Evolutionary conservation across 2,888 invertebrate genomes (phyloP), one percentile per base, ranked within the genome.

Genomic region (Ectobius pallidus): DNA sequence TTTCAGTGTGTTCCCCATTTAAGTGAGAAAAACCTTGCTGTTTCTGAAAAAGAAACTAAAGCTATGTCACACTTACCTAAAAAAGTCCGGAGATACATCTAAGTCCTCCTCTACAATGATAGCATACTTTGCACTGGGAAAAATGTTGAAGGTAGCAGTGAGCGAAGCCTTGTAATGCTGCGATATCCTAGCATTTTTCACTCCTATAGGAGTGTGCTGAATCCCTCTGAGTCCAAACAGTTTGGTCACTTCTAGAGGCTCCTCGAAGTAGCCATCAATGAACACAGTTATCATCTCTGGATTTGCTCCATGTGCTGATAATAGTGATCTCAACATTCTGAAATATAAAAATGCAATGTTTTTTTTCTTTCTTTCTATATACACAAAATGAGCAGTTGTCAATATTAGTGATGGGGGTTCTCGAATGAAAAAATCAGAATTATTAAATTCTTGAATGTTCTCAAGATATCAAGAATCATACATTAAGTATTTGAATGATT

Each of bases 101-200:
- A 88, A 80, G 79, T 88, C 88, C 78, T 88, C 87, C 78, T 88
- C 87, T 61, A 88, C 81, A 27, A 87, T 82, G 73, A 88, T 86
- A 27, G 85, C 86, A 81, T 86, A 86, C 74, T 85, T 81, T 16
- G 87, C 85, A 79, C 84, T 82, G 30, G 87, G 86, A 78, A 84
- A 86, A 69, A 86, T 81, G 77, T 85, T 85, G 79, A 88, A 88
- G 32, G 87, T 86, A 18, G 87, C 86, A 32, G 87, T 85, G 20
- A 88, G 81, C 67, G 87, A 86, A 71, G 87, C 86, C 52, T 87
- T 87, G 79, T 87, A 87, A 78, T 88, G 87, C 78, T 88, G 88
- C 14, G 86, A 85, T 63, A 88, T 86, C 55, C 87, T 79, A 18
- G 86, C 86, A 79, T 86, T 87, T 77, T 84, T 84, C 20, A 80